Evolutionary conservation across 2,797 vertebrate species (phyloP), one percentile per base, ranked within the genome.

Genomic region (Salarias fasciatus): DNA sequence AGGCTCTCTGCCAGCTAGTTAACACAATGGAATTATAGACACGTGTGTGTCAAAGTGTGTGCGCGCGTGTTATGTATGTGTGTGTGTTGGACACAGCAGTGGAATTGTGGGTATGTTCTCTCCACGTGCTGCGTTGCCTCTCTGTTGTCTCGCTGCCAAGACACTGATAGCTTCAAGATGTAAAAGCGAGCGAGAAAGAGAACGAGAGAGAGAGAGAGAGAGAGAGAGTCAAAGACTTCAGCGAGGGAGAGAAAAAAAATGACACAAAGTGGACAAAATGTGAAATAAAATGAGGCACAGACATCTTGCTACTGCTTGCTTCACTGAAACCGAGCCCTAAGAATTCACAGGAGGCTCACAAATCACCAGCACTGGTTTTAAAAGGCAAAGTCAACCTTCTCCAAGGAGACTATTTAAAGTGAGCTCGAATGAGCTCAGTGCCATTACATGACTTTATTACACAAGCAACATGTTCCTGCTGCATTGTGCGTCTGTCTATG

Each of bases 111-210:
- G 61, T 81, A 64, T 69, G 80, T 63, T 82, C 63, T 69, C 79
- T 85, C 74, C 85, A 88, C 70, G 80, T 79, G 84, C 75, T 81
- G 65, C 5, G 36, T 67, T 78, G 75, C 61, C 67, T 70, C 67
- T 75, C 60, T 69, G 68, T 66, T 83, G 82, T 84, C 59, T 69
- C 10, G 0, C 79, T 81, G 85, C 86, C 89, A 88, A 74, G 50
- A 69, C 18, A 57, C 83, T 87, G 84, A 91, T 91, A 62, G 79
- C 67, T 88, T 91, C 88, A 89, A 91, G 89, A 91, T 91, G 88
- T 84, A 70, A 66, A 54, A 78, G 47, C 66, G 63, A 67, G 69
- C 57, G 52, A 71, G 31, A 57, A 58, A 53, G 59, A 42, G 29
- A 42, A 30, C 47, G 12, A 24, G 69, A 63, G 52, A 75, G 47